A percentile compares a stretch with the other conserved stretches of the same genome.
Conservation (phyloP, 1,140 invertebrate species). For the Drosophila nebulosa region DNA sequence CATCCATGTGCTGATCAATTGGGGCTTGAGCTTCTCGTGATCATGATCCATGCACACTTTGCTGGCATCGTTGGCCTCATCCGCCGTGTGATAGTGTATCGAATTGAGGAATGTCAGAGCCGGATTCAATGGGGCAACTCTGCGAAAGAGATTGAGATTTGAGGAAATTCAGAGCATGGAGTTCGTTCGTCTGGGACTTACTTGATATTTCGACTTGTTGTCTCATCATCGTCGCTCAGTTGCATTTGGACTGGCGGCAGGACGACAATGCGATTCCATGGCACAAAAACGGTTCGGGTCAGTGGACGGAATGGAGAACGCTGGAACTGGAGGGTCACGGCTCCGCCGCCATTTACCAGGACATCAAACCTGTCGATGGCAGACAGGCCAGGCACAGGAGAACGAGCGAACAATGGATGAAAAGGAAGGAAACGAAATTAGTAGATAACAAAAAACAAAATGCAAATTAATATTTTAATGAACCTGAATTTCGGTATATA, state of each 20-base stretch:
- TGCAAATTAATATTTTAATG: conserved; percentile 78
- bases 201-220: conserved; percentile 82
- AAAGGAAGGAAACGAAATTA: conserved; percentile 20
- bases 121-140: conserved; percentile 81
- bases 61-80: conserved; percentile 80
- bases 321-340: conserved; percentile 97
- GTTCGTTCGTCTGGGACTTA: too few species aligned
- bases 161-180: neutral
- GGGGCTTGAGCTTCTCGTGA: conserved; percentile 89
- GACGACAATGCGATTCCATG: conserved; percentile 97
- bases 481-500: conserved; percentile 30
- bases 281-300: conserved; percentile 93
- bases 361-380: conserved; percentile 94
- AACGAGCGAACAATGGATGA: neutral
- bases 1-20: conserved; percentile 92
- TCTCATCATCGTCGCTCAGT: conserved; percentile 87
- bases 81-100: conserved; percentile 82
- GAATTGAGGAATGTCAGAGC: conserved; percentile 84
- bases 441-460: conserved; percentile 42
- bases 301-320: conserved; percentile 93
- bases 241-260: conserved; percentile 93
- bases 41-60: conserved; percentile 92
- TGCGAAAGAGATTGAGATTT: neutral
- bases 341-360: conserved; percentile 98
- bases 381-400: neutral